Conservation (phyloP, 2,888 invertebrate species). For the Thelaira solivaga region DNA sequence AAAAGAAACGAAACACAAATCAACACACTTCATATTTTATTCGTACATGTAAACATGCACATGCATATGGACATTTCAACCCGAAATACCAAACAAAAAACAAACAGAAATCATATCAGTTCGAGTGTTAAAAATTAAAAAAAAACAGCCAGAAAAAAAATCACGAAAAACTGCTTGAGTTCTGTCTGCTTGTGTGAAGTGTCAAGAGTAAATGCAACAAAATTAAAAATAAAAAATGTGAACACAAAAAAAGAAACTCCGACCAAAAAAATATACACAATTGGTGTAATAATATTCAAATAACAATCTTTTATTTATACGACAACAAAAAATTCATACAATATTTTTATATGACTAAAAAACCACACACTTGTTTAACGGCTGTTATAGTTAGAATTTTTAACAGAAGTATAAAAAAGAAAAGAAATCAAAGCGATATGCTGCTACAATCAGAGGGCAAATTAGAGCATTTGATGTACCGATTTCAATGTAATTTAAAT, state of each 20-base stretch:
- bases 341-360: slow-evolving; percentile 37
- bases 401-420: too few relatives aligned
- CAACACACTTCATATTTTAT: slow-evolving; percentile 2
- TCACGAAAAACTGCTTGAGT: slow-evolving; percentile 49
- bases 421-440: too few relatives aligned
- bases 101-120: slow-evolving; percentile 62
- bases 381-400: not conserved
- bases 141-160: slow-evolving; percentile 32
- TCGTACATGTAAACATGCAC: not conserved
- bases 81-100: slow-evolving; percentile 36
- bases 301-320: slow-evolving; percentile 30
- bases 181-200: slow-evolving; percentile 34
- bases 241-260: slow-evolving; percentile 23
- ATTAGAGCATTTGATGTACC: too few relatives aligned
- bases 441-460: too few relatives aligned
- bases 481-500: too few relatives aligned
- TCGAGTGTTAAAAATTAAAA: slow-evolving; percentile 65
- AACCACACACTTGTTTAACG: not conserved
- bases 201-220: slow-evolving; percentile 41
- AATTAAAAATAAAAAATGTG: slow-evolving; percentile 23
- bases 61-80: slow-evolving; percentile 28
- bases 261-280: slow-evolving; percentile 5
- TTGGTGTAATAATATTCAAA: slow-evolving; percentile 49
- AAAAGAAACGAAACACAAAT: not conserved
- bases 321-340: slow-evolving; percentile 10